These are phyloP conservation scores for Malthinus seriepunctatus DNA, from an alignment of 2,888 invertebrate genomes.

Conservation along the genomic window DNA sequence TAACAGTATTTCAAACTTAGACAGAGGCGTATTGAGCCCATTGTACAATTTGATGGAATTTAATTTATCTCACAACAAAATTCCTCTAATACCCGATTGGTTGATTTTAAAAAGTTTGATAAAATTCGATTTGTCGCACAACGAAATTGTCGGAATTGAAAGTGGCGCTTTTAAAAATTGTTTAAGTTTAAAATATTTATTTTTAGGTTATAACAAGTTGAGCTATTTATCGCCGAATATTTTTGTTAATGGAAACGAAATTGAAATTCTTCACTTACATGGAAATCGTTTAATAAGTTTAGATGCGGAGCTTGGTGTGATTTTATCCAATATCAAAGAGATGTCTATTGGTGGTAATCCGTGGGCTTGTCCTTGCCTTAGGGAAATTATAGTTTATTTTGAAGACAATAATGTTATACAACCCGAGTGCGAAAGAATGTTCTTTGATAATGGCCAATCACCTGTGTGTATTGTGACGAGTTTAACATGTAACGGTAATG, in stretches of 20 bases:
- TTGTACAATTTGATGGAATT: slow-evolving; percentile 23
- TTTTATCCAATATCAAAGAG: slow-evolving; percentile 18
- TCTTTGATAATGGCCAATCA: slow-evolving; percentile 9
- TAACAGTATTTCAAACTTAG: slow-evolving; percentile 16
- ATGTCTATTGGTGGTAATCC: slow-evolving; percentile 29
- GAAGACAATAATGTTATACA: slow-evolving; percentile 5
- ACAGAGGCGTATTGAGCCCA: slow-evolving; percentile 14
- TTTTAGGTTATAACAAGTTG: slow-evolving; percentile 22
- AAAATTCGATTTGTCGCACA: slow-evolving; percentile 26
- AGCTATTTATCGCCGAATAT: slow-evolving; percentile 16
- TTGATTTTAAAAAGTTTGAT: slow-evolving; percentile 16
- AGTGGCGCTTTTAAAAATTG: slow-evolving; percentile 13
- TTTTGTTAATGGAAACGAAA: background rate
- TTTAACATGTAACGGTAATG: slow-evolving; percentile 10
- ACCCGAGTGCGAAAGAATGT: slow-evolving; percentile 18
- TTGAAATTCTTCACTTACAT: slow-evolving; percentile 10
- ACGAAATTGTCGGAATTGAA: slow-evolving; percentile 20
- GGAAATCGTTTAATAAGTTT: slow-evolving; percentile 13
- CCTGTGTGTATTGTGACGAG: slow-evolving; percentile 9
- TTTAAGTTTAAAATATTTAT: slow-evolving; percentile 17
- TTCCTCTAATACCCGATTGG: slow-evolving; percentile 10
- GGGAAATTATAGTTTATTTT: slow-evolving; percentile 8
- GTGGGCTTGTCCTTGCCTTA: slow-evolving; percentile 29
- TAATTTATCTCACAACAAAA: slow-evolving; percentile 24
- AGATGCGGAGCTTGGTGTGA: background rate